These are phyloP conservation scores for Microcaecilia unicolor DNA, from an alignment of 2,797 vertebrate species.

Conservation along the genomic window DNA sequence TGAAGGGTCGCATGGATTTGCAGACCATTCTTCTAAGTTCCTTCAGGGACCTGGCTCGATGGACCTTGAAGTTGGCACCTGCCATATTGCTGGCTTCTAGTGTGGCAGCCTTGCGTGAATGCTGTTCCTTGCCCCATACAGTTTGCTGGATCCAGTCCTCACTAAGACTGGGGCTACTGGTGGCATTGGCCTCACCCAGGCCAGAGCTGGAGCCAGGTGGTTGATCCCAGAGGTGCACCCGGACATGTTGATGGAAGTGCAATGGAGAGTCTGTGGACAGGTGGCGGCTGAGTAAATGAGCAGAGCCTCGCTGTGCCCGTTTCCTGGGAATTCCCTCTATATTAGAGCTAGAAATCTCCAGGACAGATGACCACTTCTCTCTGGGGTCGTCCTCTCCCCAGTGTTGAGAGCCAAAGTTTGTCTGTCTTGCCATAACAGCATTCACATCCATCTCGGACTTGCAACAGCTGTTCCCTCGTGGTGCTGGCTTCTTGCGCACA, in stretches of 20 bases:
- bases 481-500: not conserved
- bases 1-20: conserved; percentile 54
- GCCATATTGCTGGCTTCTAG: not conserved
- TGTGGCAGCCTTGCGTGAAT: not conserved
- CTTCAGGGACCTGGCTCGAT: conserved; percentile 60
- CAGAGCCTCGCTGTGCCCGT: conserved; percentile 61
- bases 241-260: conserved; percentile 37
- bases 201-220: not conserved
- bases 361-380: conserved; percentile 63
- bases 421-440: not conserved
- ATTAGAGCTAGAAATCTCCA: conserved; percentile 58
- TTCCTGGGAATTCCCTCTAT: conserved; percentile 6
- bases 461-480: not conserved
- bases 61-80: not conserved
- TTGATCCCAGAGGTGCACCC: not conserved
- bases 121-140: not conserved
- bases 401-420: not conserved
- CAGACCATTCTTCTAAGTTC: conserved; percentile 62
- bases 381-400: conserved; percentile 9
- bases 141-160: not conserved
- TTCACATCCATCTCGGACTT: conserved; percentile 3
- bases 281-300: conserved; percentile 59
- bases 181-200: not conserved
- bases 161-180: not conserved
- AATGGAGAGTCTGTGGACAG: conserved; percentile 39